Evolutionary conservation across 1,140 invertebrate species (phyloP).

Genomic region (Macrocentrus cingulum): DNA sequence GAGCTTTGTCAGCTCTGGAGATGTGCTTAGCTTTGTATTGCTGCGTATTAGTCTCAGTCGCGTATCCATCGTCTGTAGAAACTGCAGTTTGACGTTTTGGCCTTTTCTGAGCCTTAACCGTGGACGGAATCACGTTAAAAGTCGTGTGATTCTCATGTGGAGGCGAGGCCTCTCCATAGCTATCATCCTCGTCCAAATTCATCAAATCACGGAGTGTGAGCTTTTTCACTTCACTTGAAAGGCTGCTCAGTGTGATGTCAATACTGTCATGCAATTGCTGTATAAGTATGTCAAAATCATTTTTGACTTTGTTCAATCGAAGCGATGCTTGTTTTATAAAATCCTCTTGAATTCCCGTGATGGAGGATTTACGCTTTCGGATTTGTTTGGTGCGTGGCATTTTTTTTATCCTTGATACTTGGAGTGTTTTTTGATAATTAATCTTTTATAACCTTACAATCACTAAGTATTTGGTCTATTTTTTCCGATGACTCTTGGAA

Average conservation of each 20-base stretch:
- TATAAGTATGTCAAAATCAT: constrained; percentile 31
- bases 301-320: constrained; percentile 35
- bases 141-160: not conserved
- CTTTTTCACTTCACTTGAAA: constrained; percentile 36
- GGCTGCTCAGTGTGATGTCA: constrained; percentile 17
- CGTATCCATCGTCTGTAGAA: constrained; percentile 32
- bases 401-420: no score
- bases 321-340: constrained; percentile 39
- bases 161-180: constrained; percentile 36
- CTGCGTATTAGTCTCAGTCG: constrained; percentile 19
- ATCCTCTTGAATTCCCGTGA: constrained; percentile 33
- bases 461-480: no score
- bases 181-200: constrained; percentile 22
- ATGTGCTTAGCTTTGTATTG: constrained; percentile 23
- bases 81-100: constrained; percentile 23
- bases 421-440: no score
- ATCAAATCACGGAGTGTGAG: constrained; percentile 40
- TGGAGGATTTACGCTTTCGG: no score
- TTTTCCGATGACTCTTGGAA: no score
- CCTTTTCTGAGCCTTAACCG: constrained; percentile 20
- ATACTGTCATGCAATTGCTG: constrained; percentile 30
- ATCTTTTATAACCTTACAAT: no score
- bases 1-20: constrained; percentile 22
- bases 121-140: not conserved
- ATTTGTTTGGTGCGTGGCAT: constrained; percentile 47